These are phyloP conservation scores for Ptilodon capucinus DNA, from an alignment of 2,888 invertebrate species.

Conservation along the genomic window DNA sequence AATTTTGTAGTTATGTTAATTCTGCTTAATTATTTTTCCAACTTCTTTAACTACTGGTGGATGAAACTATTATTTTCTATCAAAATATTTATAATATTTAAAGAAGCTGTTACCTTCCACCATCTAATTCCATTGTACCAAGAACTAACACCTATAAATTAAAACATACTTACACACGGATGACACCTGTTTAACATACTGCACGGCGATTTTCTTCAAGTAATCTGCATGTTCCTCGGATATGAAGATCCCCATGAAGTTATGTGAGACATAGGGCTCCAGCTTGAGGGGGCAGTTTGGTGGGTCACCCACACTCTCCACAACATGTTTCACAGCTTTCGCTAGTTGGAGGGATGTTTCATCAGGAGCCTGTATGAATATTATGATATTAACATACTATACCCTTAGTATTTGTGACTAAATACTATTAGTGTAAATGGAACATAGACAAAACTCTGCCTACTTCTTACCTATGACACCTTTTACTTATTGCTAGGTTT, in stretches of 20 bases:
- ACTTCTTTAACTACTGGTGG: too few species aligned
- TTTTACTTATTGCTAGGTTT: too few species aligned
- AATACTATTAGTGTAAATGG: too few species aligned
- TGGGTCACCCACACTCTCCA: constrained; percentile 86
- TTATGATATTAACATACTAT: too few species aligned
- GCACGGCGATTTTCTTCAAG: constrained; percentile 89
- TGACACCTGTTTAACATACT: constrained; percentile 91
- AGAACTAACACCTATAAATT: background rate
- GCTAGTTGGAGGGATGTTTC: constrained; percentile 87
- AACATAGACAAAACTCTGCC: too few species aligned
- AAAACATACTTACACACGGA: constrained; percentile 84
- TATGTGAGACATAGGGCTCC: constrained; percentile 92
- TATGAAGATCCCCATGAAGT: constrained; percentile 96
- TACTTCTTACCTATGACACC: too few species aligned
- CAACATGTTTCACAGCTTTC: constrained; percentile 88
- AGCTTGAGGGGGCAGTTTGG: constrained; percentile 86
- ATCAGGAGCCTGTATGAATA: constrained; percentile 87
- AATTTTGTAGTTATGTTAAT: too few species aligned
- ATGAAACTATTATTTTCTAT: too few species aligned
- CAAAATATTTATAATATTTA: too few species aligned
- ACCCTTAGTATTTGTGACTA: too few species aligned
- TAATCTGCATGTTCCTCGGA: constrained; percentile 91
- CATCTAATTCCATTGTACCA: background rate
- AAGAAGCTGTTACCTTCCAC: background rate
- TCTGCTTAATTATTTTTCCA: too few species aligned